phyloP scores from a whole-genome alignment of 2,113 vertebrate species.

The Pheucticus melanocephalus region DNA sequence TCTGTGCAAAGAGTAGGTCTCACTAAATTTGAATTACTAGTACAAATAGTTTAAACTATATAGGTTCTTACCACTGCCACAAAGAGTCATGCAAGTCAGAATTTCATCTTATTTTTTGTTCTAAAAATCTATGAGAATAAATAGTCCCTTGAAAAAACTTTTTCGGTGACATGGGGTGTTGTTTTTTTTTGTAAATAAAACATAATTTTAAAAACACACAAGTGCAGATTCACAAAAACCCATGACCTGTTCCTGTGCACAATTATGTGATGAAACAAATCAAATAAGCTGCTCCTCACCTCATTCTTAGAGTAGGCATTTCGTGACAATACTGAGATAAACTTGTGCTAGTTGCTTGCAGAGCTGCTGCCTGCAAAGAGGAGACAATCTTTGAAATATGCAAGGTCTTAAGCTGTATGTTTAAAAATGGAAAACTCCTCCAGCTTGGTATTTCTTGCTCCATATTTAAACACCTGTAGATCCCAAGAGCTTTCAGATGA shows the following conservation, averaged over 20 bases:
- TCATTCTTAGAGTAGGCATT: not conserved
- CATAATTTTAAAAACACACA: not conserved
- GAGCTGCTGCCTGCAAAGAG: not conserved
- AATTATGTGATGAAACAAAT: not conserved
- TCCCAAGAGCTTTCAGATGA: not conserved
- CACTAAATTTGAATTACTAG: not conserved
- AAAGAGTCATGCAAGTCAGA: not conserved
- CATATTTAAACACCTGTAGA: not conserved
- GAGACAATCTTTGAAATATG: not conserved
- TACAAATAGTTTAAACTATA: not conserved
- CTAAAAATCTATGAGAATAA: not conserved
- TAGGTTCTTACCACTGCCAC: not conserved
- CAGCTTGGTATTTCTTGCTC: not conserved
- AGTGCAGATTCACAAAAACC: rapidly evolving
- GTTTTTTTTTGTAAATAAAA: rapidly evolving
- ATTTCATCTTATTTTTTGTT: not conserved
- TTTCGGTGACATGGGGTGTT: not conserved
- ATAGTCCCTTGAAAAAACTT: not conserved
- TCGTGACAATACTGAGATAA: not conserved
- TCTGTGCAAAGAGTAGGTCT: not conserved
- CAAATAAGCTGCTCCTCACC: not conserved
- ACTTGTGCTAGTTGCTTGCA: not conserved
- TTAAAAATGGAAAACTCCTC: not conserved
- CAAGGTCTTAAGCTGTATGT: not conserved
- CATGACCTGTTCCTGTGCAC: not conserved